Evolutionary conservation across 2,113 vertebrate species (phyloP).

Genomic region (Mionectes macconnelli): DNA sequence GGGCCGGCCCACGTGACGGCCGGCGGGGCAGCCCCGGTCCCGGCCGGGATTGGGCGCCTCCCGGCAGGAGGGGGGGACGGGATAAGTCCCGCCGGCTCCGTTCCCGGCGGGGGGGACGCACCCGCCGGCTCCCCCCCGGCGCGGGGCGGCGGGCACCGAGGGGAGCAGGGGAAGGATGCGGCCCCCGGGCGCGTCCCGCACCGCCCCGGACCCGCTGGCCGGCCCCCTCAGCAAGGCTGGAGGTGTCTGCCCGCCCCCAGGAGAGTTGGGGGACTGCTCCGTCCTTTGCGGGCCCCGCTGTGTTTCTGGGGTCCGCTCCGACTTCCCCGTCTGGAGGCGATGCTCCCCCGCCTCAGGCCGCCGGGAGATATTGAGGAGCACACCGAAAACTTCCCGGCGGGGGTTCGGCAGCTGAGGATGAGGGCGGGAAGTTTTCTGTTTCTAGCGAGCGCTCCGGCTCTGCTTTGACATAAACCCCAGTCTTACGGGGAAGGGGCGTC

Average conservation of each 20-base stretch:
- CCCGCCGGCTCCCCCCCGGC: not conserved
- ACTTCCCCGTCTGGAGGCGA: not conserved
- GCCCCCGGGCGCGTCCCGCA: not conserved
- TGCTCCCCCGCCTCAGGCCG: not conserved
- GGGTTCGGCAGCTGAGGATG: no score
- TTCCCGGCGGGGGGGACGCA: not conserved
- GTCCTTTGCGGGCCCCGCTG: not conserved
- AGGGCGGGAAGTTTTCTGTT: not conserved
- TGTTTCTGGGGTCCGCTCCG: not conserved
- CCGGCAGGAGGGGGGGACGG: not conserved
- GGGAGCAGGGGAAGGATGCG: not conserved
- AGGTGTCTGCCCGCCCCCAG: not conserved
- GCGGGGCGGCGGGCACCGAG: not conserved
- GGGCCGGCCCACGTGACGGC: conserved; percentile 78
- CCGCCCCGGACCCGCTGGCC: not conserved
- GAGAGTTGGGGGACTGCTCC: not conserved
- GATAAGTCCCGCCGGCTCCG: not conserved
- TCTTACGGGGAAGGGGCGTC: not conserved
- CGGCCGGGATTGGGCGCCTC: conserved; percentile 31
- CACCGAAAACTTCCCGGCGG: not conserved
- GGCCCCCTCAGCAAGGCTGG: not conserved
- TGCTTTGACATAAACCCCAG: not conserved
- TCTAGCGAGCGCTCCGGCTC: not conserved
- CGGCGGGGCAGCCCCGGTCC: conserved; percentile 62
- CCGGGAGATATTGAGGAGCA: not conserved